Evolutionary conservation across 2,797 vertebrate species (phyloP).

Genomic region (Dallia pectoralis): DNA sequence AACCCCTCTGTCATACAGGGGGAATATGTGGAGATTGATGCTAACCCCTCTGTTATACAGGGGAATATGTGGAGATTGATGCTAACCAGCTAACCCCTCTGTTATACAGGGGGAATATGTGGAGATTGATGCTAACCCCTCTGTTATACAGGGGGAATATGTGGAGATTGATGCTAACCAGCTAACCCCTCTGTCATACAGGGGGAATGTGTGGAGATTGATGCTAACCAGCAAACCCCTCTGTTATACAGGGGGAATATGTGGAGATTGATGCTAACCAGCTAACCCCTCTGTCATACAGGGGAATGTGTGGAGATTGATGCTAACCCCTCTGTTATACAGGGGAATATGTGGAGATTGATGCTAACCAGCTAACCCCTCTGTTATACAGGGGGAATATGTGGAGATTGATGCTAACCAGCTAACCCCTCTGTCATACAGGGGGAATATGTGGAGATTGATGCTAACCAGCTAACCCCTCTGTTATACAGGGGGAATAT

Average conservation of each 20-base stretch:
- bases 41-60: constrained; percentile 50
- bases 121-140: constrained; percentile 7
- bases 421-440: constrained; percentile 73
- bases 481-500: constrained; percentile 70
- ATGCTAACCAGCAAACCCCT: constrained; percentile 50
- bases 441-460: constrained; percentile 47
- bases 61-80: constrained; percentile 43
- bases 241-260: constrained; percentile 70
- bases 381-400: constrained; percentile 70
- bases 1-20: constrained; percentile 71
- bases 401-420: constrained; percentile 17
- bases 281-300: constrained; percentile 73
- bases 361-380: constrained; percentile 50
- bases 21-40: constrained; percentile 41
- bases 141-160: constrained; percentile 62
- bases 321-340: constrained; percentile 46
- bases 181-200: constrained; percentile 73
- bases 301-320: constrained; percentile 45
- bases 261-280: constrained; percentile 17
- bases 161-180: constrained; percentile 17
- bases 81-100: constrained; percentile 63
- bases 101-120: constrained; percentile 67
- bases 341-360: constrained; percentile 48
- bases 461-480: constrained; percentile 50
- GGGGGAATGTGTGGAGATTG: constrained; percentile 47